phyloP scores from a whole-genome alignment of 2,888 invertebrate species.

The Tenthredo scrophulariae region DNA sequence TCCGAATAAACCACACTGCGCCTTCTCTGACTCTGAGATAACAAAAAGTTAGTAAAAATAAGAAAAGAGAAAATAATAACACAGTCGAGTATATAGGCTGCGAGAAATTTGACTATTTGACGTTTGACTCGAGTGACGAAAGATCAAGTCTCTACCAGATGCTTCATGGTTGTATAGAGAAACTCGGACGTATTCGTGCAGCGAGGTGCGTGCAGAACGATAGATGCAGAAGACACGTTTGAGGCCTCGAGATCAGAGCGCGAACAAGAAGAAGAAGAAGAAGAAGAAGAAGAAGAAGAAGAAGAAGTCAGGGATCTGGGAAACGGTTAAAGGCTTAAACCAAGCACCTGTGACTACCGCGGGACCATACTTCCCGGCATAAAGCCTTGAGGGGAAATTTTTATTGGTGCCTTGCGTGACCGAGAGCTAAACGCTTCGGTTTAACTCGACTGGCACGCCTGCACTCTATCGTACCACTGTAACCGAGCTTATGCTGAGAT shows the following conservation, averaged over 20 bases:
- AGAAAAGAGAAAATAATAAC: background rate
- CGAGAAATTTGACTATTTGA: background rate
- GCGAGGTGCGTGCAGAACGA: conserved; percentile 2
- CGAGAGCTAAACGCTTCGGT: conserved; percentile 72
- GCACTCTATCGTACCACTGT: conserved; percentile 21
- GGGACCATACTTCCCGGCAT: background rate
- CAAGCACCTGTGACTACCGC: conserved; percentile 49
- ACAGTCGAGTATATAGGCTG: background rate
- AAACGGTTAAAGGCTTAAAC: background rate
- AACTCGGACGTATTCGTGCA: background rate
- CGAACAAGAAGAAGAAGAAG: background rate
- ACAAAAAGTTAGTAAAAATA: background rate
- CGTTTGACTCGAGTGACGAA: background rate
- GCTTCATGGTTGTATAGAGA: background rate
- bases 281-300: background rate
- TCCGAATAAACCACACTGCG: background rate
- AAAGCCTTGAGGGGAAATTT: conserved; percentile 65
- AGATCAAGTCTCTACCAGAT: background rate
- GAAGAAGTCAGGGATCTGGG: conserved; percentile 6
- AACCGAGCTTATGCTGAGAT: background rate
- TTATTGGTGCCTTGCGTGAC: conserved; percentile 74
- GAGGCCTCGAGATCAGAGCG: background rate
- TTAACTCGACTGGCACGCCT: conserved; percentile 64
- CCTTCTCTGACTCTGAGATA: background rate
- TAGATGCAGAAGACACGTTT: conserved; percentile 2